Evolutionary conservation across 1,140 invertebrate genomes (phyloP).

Genomic region (Bombus superbus): DNA sequence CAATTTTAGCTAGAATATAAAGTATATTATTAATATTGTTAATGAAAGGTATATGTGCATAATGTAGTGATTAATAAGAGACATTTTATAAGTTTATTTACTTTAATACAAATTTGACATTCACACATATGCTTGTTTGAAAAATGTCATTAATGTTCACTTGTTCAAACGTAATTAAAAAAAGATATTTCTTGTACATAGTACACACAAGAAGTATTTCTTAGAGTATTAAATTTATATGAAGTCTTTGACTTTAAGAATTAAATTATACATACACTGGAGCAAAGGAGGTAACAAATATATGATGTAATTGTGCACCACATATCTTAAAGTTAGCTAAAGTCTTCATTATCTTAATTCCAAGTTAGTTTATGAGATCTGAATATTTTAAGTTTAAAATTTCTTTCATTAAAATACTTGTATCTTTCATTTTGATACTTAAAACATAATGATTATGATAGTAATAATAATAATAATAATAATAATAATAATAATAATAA

Average conservation of each 20-base stretch:
- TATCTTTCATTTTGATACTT: constrained; percentile 21
- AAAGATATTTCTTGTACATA: constrained; percentile 67
- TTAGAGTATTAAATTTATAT: constrained; percentile 56
- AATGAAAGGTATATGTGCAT: neutral
- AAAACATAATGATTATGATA: constrained; percentile 34
- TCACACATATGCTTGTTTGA: constrained; percentile 76
- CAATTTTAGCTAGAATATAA: neutral
- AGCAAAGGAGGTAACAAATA: constrained; percentile 54
- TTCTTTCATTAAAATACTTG: constrained; percentile 40
- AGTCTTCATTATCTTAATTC: constrained; percentile 36
- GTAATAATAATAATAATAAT: neutral
- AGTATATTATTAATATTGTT: neutral
- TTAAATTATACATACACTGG: constrained; percentile 40
- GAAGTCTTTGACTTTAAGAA: constrained; percentile 46
- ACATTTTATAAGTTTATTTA: constrained; percentile 80
- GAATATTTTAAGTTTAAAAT: constrained; percentile 34
- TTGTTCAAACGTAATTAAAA: constrained; percentile 69
- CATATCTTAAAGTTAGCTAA: constrained; percentile 33
- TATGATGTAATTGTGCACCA: constrained; percentile 45
- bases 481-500: constrained; percentile 27
- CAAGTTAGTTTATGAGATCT: constrained; percentile 50
- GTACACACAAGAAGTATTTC: constrained; percentile 64
- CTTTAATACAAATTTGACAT: constrained; percentile 81
- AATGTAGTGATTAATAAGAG: constrained; percentile 68
- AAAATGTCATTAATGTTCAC: constrained; percentile 70